phyloP scores from a whole-genome alignment of 2,113 vertebrate genomes.

The Xenus cinereus region DNA sequence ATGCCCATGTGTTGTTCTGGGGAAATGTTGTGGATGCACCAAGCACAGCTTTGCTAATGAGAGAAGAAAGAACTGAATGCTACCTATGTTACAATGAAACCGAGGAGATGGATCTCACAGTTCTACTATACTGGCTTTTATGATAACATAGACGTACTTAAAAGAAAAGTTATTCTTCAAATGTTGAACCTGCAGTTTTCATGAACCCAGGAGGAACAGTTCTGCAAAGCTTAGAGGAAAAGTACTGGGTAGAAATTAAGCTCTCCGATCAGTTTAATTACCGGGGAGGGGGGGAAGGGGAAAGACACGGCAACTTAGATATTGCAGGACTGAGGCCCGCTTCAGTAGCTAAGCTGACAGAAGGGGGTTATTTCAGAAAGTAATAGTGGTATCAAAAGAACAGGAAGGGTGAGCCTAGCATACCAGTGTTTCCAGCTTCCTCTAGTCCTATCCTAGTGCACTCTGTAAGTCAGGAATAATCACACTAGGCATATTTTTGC shows the following conservation, averaged over 20 bases:
- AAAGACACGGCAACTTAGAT: background rate
- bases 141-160: background rate
- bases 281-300: rapidly evolving
- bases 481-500: background rate
- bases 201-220: background rate
- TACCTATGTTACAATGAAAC: background rate
- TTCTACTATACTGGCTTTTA: conserved; percentile 19
- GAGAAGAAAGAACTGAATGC: background rate
- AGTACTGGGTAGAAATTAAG: background rate
- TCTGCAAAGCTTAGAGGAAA: background rate
- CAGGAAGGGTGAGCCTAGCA: background rate
- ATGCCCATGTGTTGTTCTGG: background rate
- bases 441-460: background rate
- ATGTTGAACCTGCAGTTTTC: background rate
- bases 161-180: background rate
- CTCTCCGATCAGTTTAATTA: background rate
- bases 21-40: background rate
- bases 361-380: background rate
- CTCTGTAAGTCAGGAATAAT: background rate
- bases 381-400: background rate
- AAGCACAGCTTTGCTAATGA: background rate
- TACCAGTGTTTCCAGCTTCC: background rate
- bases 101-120: background rate
- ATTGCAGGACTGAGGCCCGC: background rate
- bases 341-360: background rate